Base-by-base conservation (phyloP, 2,888 invertebrate genomes). In the Harpalus rufipes region DNA sequence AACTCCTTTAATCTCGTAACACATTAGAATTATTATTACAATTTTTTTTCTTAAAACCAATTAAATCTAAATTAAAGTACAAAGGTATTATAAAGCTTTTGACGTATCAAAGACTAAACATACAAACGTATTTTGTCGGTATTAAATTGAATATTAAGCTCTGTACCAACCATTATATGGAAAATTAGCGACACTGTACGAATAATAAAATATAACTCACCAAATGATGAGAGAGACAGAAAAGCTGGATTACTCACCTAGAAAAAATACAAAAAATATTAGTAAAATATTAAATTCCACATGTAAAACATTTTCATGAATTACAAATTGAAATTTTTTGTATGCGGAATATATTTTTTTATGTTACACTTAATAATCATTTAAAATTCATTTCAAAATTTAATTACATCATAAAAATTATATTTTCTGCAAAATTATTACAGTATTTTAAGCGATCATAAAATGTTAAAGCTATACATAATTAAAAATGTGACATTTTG, bases 121-220 rank as follows among this genome's bases (percentile, higher is more conserved):
- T 51, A 32, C 32, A 32, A 1, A 32, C 5, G 32, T 32, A 32
- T 32, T 32, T 32, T 32, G 32, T 25, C 25, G 1, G 25, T 32
- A 32, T 32, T 32, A 32, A 18, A 63, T 14, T 25, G 14, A 25
- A 63, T 63, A 25, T 68, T 41, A 68, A 39, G 72, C 44, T 68
- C 32, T 16, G 72, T 74, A 32, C 41, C 44, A 44, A 74, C 44
- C 72, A 41, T 51, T 78, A 58, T 56, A 0, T 78, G 78, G 25
- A 78, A 21, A 76, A 76, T 18, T 51, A 8, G 7, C 16, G 21
- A 65, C 65, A 81, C n/a, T 81, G 63, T 81, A 81, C 81, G 81
- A 80, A 80, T 61, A 80, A 21, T 76, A 78, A 59, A 78, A 78
- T 51, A 51, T 18, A 6, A 78, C 78, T 78, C 78, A 78, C 78